Base-by-base conservation (phyloP, 2,113 vertebrate species). In the Lota lota region DNA sequence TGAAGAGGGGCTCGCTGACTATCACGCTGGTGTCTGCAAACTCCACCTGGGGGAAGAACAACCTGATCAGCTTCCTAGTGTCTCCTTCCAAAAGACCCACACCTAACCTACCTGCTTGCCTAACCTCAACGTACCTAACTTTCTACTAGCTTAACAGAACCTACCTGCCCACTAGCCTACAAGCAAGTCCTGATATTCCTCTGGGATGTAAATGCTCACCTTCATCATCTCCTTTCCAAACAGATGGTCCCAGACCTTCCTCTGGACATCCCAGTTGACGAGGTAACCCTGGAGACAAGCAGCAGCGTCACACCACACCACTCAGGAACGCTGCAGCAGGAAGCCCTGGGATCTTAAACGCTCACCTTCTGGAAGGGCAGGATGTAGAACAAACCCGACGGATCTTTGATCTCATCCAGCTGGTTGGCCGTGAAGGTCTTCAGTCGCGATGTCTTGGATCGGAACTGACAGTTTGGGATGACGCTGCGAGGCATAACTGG, bases 211-310 rank as follows among this genome's bases (percentile, higher is more conserved):
- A 11, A 47, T 11, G 12, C 40, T 47, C 92, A 98, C 97, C 93
- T 99, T 95, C 81, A 97, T 98, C 96, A 97, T 99, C 90, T 99
- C 97, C 87, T 98, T 99, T 83, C 97, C 97, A 90, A 99, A 99
- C 74, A 99, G 93, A 64, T 99, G 96, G 86, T 99, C 96, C 97
- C 97, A 99, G 33, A 99, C 97, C 81, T 99, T 97, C 77, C 97
- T 93, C 81, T 99, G 97, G 70, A 99, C 97, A 85, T 99, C 97
- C 97, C 97, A 99, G 82, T 98, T 99, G 21, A 99, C 97, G 85
- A 99, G 91, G 72, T 99, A 99, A 57, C 97, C 97, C 97, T 98
- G 87, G 66, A 83, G 6, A 79, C 47, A 74, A 56, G 0, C 10
- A 63, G n/a, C 4, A 22, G 8, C 3, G 33, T 36, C 16, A 63